Evolutionary conservation across 1,140 invertebrate genomes (phyloP).

Genomic region (Bradysia coprophila): DNA sequence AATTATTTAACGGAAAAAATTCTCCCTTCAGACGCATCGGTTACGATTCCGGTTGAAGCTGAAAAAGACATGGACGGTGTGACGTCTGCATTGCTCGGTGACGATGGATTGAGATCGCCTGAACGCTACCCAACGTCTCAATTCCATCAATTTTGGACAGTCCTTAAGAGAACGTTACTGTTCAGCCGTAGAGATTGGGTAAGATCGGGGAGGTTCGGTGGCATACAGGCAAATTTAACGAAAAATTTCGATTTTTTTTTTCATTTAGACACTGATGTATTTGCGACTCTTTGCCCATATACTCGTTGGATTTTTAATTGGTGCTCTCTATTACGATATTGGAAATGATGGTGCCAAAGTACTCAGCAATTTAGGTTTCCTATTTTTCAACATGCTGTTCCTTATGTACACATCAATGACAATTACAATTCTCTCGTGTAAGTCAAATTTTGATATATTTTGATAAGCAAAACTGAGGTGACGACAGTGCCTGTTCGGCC

Average conservation of each 20-base stretch:
- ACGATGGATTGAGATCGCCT: slow-evolving; percentile 32
- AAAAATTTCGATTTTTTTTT: slow-evolving; percentile 2
- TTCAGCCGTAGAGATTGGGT: slow-evolving; percentile 75
- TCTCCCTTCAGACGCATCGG: slow-evolving; percentile 20
- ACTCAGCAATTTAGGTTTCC: slow-evolving; percentile 85
- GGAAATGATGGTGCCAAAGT: slow-evolving; percentile 89
- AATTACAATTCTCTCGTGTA: slow-evolving; percentile 92
- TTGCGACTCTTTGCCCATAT: slow-evolving; percentile 83
- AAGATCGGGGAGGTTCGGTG: slow-evolving; percentile 14
- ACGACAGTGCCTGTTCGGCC: too few relatives aligned
- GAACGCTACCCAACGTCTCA: slow-evolving; percentile 59
- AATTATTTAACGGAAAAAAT: neutral
- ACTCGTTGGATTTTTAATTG: slow-evolving; percentile 79
- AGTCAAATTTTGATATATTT: slow-evolving; percentile 23
- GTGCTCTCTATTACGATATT: slow-evolving; percentile 81
- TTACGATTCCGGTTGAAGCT: slow-evolving; percentile 32
- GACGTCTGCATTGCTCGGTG: slow-evolving; percentile 42
- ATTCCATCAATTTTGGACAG: slow-evolving; percentile 60
- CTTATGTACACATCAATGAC: slow-evolving; percentile 98
- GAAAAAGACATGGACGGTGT: slow-evolving; percentile 42
- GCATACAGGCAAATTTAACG: slow-evolving; percentile 3
- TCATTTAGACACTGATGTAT: slow-evolving; percentile 78
- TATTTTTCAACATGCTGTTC: slow-evolving; percentile 97
- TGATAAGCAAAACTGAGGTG: too few relatives aligned
- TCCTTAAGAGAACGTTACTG: slow-evolving; percentile 54